Base-by-base conservation (phyloP, 2,113 vertebrate species). In the Pica pica region DNA sequence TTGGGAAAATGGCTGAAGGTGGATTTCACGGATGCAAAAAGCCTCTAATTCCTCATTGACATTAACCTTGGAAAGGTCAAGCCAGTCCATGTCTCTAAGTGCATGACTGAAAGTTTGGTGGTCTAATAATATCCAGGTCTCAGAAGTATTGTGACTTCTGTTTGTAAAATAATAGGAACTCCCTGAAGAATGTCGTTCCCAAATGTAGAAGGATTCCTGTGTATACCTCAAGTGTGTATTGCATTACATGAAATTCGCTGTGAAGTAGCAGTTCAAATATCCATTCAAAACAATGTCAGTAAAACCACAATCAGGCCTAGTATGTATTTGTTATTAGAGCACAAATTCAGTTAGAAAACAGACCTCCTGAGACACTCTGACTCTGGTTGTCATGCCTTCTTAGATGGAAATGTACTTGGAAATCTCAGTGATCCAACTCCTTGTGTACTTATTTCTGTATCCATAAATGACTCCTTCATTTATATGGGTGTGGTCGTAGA, bases 11-110 rank as follows among this genome's bases (percentile, higher is more conserved):
- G 75, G 30, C 55, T 83, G 74, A 87, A 56, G 70, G 69, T 76
- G 53, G 49, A 77, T 95, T 96, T 95, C 64, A 86, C 74, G 96
- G 85, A 46, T 67, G 56, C 39, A 71, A 63, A 89, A 94, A 90
- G 39, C 64, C 37, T 46, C 26, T 57, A 56, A 35, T 74, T 94
- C 53, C 47, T 89, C 78, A 70, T 22, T 93, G 91, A 47, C 1
- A 4, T 78, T 56, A 67, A 93, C 46, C 56, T 93, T 83, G 57
- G 75, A 79, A 79, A 88, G 74, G 84, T 59, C 73, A 96, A 87
- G 49, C 49, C 37, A 71, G 60, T 56, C 49, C 14, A 28, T 56
- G 44, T 59, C 50, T 87, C 80, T 88, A 37, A 56, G 37, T 42
- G 33, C n/a, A 56, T 60, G 84, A 30, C 49, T 90, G 33, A 75